A percentile compares a stretch with the other conserved stretches of the same genome.
Conservation (phyloP, 2,888 invertebrate species). For the Ceramica pisi region DNA sequence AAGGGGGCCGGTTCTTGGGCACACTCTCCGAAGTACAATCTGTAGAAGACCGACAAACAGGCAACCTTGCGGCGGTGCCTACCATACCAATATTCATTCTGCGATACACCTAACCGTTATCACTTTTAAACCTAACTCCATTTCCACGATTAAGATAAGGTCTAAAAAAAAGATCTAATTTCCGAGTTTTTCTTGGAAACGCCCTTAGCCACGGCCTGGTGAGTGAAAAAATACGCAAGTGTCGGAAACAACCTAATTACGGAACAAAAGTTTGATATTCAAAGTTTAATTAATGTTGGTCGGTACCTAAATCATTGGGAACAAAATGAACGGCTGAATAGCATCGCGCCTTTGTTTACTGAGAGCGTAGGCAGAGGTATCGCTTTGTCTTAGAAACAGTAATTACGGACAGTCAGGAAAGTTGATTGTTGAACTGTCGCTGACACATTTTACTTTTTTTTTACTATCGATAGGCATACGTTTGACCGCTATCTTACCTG, state of each 20-base stretch:
- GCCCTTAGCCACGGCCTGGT: not conserved
- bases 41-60: no score
- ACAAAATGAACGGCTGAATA: not conserved
- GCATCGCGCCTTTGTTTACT: not conserved
- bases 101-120: not conserved
- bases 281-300: conserved; percentile 47
- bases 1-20: no score
- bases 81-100: not conserved
- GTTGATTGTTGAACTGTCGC: not conserved
- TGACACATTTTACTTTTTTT: no score
- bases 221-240: conserved; percentile 50
- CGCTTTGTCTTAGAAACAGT: not conserved
- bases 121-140: not conserved
- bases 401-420: not conserved
- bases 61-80: no score
- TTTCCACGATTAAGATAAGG: not conserved
- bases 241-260: conserved; percentile 50
- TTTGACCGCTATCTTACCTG: no score
- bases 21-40: no score
- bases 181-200: conserved; percentile 16
- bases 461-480: no score
- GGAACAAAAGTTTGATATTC: conserved; percentile 38
- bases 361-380: not conserved
- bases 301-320: conserved; percentile 26
- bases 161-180: conserved; percentile 27